Conservation (phyloP, 2,797 vertebrate species). For the Dallia pectoralis region DNA sequence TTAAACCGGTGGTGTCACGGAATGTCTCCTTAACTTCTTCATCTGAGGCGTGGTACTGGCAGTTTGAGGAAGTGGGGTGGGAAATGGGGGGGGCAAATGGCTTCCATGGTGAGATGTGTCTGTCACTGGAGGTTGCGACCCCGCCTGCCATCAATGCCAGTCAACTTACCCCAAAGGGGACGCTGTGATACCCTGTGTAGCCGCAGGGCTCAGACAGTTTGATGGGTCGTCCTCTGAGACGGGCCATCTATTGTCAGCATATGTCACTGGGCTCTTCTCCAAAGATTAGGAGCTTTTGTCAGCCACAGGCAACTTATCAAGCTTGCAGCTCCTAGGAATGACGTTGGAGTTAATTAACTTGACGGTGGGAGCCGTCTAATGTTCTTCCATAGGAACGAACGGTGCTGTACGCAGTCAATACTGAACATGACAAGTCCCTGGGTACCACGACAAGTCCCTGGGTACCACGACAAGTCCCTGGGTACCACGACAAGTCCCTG, state of each 20-base stretch:
- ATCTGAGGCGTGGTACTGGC: conserved; percentile 39
- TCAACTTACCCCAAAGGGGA: conserved; percentile 54
- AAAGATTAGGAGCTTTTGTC: conserved; percentile 39
- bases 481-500: too few relatives aligned
- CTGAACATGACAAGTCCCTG: too few relatives aligned
- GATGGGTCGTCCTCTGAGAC: conserved; percentile 56
- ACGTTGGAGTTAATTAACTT: conserved; percentile 36
- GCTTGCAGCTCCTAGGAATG: conserved; percentile 28
- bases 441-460: too few relatives aligned
- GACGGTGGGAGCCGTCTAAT: conserved; percentile 33
- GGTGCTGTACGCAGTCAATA: background rate
- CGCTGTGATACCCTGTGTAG: conserved; percentile 49
- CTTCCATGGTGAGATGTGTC: conserved; percentile 53
- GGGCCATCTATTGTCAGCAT: conserved; percentile 56
- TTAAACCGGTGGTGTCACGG: conserved; percentile 61
- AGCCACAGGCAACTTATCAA: background rate
- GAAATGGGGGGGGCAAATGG: conserved; percentile 40
- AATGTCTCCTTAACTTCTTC: conserved; percentile 38
- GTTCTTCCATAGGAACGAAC: conserved; percentile 16
- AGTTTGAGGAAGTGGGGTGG: background rate
- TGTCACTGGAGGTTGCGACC: conserved; percentile 71
- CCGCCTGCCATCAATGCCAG: conserved; percentile 65
- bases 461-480: too few relatives aligned
- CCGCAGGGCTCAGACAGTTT: conserved; percentile 61
- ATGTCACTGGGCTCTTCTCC: conserved; percentile 52